These are phyloP conservation scores for Caenorhabditis uteleia DNA, from an alignment of 2,888 invertebrate genomes.

Conservation along the genomic window DNA sequence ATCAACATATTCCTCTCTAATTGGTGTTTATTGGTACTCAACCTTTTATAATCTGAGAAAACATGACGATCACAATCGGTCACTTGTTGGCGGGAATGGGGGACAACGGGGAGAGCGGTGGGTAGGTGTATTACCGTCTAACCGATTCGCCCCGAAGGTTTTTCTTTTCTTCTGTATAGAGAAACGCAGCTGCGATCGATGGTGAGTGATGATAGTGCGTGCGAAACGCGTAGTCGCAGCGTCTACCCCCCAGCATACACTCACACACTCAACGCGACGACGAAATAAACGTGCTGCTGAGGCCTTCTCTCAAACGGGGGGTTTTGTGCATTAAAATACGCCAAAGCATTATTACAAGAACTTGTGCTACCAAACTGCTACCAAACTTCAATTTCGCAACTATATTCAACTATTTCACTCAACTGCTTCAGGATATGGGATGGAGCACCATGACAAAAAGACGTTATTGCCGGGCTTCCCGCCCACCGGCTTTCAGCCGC, in stretches of 20 bases:
- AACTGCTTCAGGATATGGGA: constrained; percentile 30
- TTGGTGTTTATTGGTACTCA: too few species aligned
- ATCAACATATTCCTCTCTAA: too few species aligned
- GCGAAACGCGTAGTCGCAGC: neutral
- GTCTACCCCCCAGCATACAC: constrained; percentile 2
- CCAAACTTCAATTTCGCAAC: too few species aligned
- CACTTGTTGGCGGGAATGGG: neutral
- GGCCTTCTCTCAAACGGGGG: too few species aligned
- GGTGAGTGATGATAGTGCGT: neutral
- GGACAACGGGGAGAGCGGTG: constrained; percentile 9
- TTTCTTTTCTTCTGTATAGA: neutral
- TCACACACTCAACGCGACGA: constrained; percentile 10
- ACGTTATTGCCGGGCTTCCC: constrained; percentile 39
- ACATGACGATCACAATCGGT: too few species aligned
- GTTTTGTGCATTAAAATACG: too few species aligned
- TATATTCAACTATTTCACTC: too few species aligned
- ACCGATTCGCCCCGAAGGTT: neutral
- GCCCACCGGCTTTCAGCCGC: constrained; percentile 18
- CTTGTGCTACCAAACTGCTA: too few species aligned
- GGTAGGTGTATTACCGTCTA: constrained; percentile 8
- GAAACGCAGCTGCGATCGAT: constrained; percentile 1
- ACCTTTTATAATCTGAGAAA: too few species aligned
- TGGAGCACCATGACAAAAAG: constrained; percentile 45
- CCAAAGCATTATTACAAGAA: too few species aligned
- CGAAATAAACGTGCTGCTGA: constrained; percentile 9